Conservation (phyloP, 2,797 vertebrate species). For the Tolypeutes matacus region DNA sequence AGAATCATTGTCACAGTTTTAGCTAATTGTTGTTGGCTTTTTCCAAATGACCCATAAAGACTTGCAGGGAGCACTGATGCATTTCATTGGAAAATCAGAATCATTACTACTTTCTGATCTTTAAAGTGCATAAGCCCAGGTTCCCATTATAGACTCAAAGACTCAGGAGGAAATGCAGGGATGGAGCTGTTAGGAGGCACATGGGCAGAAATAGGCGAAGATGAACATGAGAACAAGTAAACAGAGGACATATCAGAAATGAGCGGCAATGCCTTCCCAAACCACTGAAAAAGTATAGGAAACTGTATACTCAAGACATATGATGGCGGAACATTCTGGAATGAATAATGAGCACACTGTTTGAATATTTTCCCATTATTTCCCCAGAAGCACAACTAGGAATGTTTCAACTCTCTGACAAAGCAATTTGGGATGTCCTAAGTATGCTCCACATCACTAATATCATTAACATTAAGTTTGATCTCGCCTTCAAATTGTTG, state of each 20-base stretch:
- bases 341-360: background rate
- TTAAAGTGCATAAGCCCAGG: background rate
- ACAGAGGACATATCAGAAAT: background rate
- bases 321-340: background rate
- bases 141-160: conserved; percentile 28
- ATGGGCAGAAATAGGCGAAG: background rate
- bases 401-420: background rate
- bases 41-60: conserved; percentile 24
- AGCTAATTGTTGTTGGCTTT: conserved; percentile 31
- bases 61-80: background rate
- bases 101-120: background rate
- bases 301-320: background rate
- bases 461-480: background rate
- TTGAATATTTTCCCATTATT: background rate
- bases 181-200: background rate
- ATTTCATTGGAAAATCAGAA: conserved; percentile 40
- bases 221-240: conserved; percentile 14
- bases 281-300: background rate
- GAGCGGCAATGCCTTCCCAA: background rate
- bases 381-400: background rate
- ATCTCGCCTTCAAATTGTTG: conserved; percentile 30
- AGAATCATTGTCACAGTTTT: conserved; percentile 36
- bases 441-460: background rate
- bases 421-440: background rate
- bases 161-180: background rate